A percentile compares a stretch with the other conserved stretches of the same genome.
Conservation (phyloP, 2,113 vertebrate species). For the Ginglymostoma cirratum region DNA sequence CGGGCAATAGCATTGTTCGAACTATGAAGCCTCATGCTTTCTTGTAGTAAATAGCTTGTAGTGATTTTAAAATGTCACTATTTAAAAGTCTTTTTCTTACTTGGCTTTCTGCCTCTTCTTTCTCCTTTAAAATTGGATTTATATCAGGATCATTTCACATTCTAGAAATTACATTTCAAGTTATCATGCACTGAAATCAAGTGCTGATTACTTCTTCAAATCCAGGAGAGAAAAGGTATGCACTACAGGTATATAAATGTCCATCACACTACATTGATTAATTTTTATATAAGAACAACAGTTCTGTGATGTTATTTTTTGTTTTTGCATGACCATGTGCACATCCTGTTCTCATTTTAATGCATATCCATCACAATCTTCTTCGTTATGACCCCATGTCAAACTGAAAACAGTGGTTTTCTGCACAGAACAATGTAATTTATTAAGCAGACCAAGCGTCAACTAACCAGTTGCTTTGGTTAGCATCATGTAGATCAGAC, state of each 20-base stretch:
- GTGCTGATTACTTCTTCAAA: background rate
- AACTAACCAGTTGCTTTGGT: background rate
- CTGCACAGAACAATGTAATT: background rate
- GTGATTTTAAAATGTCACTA: background rate
- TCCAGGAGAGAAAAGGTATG: background rate
- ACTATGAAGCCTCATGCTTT: background rate
- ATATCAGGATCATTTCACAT: background rate
- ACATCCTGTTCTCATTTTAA: constrained; percentile 8
- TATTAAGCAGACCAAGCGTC: background rate
- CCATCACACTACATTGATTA: background rate
- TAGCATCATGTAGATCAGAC: background rate
- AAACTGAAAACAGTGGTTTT: background rate
- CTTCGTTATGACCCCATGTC: background rate
- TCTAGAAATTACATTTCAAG: background rate
- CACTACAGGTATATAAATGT: background rate
- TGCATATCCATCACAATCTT: background rate
- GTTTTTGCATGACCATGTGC: background rate
- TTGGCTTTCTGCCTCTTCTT: background rate
- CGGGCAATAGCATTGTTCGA: background rate
- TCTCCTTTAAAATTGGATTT: background rate
- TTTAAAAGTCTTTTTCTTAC: background rate
- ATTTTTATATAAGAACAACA: background rate
- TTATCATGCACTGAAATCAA: background rate
- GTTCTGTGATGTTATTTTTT: background rate
- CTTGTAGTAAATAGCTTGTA: background rate